Conservation (phyloP, 2,113 vertebrate species). For the Zosterops borbonicus region DNA sequence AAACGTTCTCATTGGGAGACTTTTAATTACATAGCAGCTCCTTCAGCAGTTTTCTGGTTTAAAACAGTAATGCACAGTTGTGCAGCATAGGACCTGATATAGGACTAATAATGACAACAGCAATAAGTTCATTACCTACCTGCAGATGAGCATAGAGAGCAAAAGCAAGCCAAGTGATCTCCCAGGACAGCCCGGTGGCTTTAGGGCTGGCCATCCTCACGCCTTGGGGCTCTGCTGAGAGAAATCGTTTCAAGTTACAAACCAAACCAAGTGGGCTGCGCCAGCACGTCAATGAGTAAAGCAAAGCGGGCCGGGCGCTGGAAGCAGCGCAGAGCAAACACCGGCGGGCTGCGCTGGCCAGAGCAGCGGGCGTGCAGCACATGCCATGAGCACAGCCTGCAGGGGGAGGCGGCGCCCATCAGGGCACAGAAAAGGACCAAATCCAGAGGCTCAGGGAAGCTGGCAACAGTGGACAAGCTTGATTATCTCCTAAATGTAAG, state of each 20-base stretch:
- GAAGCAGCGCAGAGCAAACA: constrained; percentile 60
- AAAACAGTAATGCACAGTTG: neutral
- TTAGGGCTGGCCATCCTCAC: constrained; percentile 48
- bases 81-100: neutral
- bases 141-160: constrained; percentile 55
- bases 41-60: neutral
- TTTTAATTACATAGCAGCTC: neutral
- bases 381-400: constrained; percentile 54
- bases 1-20: neutral
- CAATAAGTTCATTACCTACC: constrained; percentile 63
- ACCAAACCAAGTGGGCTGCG: neutral
- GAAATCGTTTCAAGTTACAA: constrained; percentile 50
- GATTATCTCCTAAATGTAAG: neutral
- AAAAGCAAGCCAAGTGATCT: constrained; percentile 61
- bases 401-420: constrained; percentile 26
- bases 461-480: neutral
- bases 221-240: constrained; percentile 27
- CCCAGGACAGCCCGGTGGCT: constrained; percentile 43
- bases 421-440: neutral
- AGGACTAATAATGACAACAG: neutral
- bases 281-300: constrained; percentile 58
- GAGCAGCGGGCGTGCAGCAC: neutral
- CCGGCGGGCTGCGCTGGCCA: constrained; percentile 12
- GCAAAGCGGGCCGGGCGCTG: constrained; percentile 41
- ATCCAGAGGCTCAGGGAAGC: neutral